phyloP scores from a whole-genome alignment of 2,113 vertebrate species.

The Pseudopodoces humilis region DNA sequence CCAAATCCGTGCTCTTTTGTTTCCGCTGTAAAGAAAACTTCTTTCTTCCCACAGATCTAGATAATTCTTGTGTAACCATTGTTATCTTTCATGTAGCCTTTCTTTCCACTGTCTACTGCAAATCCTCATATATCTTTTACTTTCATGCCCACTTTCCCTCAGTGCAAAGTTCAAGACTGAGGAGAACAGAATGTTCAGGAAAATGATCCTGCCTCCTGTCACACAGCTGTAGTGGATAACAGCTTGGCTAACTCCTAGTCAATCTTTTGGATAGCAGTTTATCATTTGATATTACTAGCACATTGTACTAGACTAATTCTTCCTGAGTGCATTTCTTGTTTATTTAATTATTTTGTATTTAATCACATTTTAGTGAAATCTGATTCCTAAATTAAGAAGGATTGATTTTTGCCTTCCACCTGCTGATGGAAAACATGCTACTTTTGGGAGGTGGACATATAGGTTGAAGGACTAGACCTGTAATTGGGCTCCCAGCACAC shows the following conservation, averaged over 20 bases:
- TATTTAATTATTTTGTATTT: background rate
- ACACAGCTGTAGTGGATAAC: accelerated
- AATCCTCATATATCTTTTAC: background rate
- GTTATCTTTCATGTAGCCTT: background rate
- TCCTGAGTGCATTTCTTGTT: background rate
- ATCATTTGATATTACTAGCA: background rate
- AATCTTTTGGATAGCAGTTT: background rate
- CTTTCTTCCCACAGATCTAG: background rate
- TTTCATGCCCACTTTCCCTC: background rate
- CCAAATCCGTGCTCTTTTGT: background rate
- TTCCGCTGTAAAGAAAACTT: background rate
- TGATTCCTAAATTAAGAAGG: background rate
- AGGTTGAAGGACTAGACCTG: background rate
- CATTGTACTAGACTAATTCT: background rate
- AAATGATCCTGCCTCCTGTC: background rate
- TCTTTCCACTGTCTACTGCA: background rate
- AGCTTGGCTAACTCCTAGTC: background rate
- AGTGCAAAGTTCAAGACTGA: background rate
- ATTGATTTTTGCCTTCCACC: background rate
- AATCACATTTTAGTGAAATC: background rate
- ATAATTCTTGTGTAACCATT: background rate
- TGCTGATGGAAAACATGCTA: background rate
- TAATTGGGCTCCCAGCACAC: background rate
- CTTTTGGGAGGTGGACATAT: background rate
- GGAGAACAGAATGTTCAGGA: accelerated